Percentiles rank a stretch among this genome's conserved stretches.
Evolutionary conservation across 2,797 vertebrate species (phyloP).

Genomic region (Poliocrania exsul): DNA sequence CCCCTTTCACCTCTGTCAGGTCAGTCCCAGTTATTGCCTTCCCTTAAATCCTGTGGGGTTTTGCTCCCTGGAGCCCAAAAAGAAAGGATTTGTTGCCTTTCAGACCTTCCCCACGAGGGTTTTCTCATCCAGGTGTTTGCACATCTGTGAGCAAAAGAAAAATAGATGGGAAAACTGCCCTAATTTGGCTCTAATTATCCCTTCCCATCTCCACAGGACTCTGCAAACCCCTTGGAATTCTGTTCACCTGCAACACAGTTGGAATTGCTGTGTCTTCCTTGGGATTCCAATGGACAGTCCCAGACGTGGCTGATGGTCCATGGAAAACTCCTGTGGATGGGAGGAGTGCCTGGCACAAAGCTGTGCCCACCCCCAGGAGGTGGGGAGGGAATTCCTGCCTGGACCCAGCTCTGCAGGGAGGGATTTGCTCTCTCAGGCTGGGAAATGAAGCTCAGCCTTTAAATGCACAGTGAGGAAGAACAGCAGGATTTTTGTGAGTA

Average conservation of each 20-base stretch:
- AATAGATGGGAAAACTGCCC: neutral
- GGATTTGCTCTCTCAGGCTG: neutral
- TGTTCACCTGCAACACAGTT: neutral
- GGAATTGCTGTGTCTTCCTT: neutral
- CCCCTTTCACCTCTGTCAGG: neutral
- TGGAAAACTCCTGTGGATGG: neutral
- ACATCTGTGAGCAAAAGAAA: neutral
- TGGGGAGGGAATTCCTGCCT: neutral
- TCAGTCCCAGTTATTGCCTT: neutral
- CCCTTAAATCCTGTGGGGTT: neutral
- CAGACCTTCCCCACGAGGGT: neutral
- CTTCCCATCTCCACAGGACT: neutral
- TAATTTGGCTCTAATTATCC: neutral
- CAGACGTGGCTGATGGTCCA: neutral
- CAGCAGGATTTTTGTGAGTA: accelerated
- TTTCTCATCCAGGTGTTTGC: neutral
- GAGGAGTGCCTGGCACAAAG: neutral
- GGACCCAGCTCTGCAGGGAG: accelerated
- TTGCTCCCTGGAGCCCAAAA: neutral
- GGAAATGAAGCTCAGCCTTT: neutral
- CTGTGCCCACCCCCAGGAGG: neutral
- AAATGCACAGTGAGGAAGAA: neutral
- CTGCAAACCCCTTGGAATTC: neutral
- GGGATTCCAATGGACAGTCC: neutral
- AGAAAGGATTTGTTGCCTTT: neutral